A percentile compares a stretch with the other conserved stretches of the same genome.
phyloP scores from a whole-genome alignment of 1,140 invertebrate species.

The Ericerus pela region DNA sequence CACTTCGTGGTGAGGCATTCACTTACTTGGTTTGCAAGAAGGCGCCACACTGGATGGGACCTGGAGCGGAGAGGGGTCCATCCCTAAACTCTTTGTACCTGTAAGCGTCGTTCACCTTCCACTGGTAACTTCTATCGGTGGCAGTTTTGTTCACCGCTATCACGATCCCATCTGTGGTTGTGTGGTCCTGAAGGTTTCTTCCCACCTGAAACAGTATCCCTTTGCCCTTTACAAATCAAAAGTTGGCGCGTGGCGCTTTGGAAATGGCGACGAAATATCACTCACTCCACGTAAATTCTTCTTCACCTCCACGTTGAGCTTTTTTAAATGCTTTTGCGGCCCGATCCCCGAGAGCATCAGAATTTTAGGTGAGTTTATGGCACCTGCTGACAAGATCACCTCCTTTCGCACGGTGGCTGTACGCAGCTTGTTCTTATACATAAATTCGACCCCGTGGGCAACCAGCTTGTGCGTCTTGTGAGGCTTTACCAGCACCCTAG shows the following conservation, averaged over 20 bases:
- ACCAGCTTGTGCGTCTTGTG: constrained; percentile 19
- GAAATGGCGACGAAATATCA: constrained; percentile 30
- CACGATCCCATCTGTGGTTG: constrained; percentile 31
- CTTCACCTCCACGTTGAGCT: constrained; percentile 22
- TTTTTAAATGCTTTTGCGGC: constrained; percentile 29
- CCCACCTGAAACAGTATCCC: constrained; percentile 24
- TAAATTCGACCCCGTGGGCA: constrained; percentile 36
- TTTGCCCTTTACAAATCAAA: not conserved
- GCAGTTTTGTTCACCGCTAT: constrained; percentile 36
- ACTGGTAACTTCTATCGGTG: constrained; percentile 29
- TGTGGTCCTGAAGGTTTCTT: constrained; percentile 34
- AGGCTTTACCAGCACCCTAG: constrained; percentile 45
- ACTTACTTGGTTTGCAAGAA: constrained; percentile 30
- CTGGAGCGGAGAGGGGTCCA: constrained; percentile 31
- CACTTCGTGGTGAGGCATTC: not conserved
- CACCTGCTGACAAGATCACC: constrained; percentile 36
- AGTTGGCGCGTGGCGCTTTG: constrained; percentile 31
- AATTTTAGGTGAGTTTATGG: constrained; percentile 28
- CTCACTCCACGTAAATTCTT: constrained; percentile 31
- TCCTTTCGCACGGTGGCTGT: constrained; percentile 60
- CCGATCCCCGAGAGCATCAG: constrained; percentile 35
- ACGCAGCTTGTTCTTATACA: constrained; percentile 50
- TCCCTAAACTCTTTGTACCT: constrained; percentile 29
- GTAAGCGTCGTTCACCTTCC: constrained; percentile 36
- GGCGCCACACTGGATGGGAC: constrained; percentile 26